Evolutionary conservation across 2,797 vertebrate species (phyloP).

Genomic region (Todus mexicanus): DNA sequence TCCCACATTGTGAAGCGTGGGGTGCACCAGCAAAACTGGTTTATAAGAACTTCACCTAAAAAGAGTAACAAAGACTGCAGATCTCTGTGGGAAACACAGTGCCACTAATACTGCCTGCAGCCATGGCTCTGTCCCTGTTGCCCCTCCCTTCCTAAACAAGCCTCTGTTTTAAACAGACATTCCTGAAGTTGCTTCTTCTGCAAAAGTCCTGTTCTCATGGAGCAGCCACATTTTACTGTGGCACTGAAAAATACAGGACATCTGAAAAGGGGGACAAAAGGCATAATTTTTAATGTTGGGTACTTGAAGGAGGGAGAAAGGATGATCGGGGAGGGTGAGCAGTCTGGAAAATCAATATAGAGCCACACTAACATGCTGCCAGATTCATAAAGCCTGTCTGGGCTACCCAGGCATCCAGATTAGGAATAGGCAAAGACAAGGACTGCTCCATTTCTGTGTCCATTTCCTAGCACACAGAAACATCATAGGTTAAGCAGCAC

Average conservation of each 20-base stretch:
- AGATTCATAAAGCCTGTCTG: not conserved
- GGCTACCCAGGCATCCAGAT: not conserved
- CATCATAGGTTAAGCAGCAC: not conserved
- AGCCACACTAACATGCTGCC: not conserved
- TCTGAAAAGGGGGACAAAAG: not conserved
- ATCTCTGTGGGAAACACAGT: not conserved
- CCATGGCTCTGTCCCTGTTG: not conserved
- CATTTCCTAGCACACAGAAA: not conserved
- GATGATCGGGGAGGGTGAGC: not conserved
- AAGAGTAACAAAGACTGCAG: not conserved
- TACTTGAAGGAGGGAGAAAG: not conserved
- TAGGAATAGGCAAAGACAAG: not conserved
- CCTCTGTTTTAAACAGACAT: not conserved
- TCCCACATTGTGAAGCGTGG: not conserved
- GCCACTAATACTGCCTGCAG: not conserved
- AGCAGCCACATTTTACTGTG: not conserved
- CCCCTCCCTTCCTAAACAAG: not conserved
- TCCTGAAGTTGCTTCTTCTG: not conserved
- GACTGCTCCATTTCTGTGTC: not conserved
- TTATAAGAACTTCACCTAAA: not conserved
- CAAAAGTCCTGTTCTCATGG: not conserved
- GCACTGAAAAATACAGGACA: not conserved
- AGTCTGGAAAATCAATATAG: not conserved
- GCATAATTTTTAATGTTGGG: not conserved
- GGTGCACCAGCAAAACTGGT: not conserved